A percentile compares a stretch with the other conserved stretches of the same genome.
Evolutionary conservation across 2,797 vertebrate species (phyloP).

Genomic region (Argyrosomus regius): DNA sequence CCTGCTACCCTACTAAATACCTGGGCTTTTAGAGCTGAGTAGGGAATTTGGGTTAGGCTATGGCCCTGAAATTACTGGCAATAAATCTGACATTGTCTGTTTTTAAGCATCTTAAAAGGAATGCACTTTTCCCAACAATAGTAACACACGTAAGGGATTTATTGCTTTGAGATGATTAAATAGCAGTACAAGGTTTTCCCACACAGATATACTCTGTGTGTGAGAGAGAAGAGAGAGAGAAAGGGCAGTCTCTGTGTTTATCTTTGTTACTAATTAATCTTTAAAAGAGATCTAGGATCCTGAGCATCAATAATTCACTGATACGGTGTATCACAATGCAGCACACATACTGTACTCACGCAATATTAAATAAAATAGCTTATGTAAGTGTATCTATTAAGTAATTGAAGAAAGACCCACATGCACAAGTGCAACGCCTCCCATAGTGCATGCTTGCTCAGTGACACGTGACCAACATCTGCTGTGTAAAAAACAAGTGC

Average conservation of each 20-base stretch:
- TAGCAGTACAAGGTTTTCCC: conserved; percentile 14
- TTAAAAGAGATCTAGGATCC: conserved; percentile 30
- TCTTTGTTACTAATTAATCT: conserved; percentile 40
- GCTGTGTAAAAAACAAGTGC: not conserved
- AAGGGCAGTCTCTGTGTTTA: conserved; percentile 18
- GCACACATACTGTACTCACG: conserved; percentile 15
- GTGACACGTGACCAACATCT: not conserved
- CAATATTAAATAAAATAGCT: not conserved
- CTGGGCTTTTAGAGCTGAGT: conserved; percentile 20
- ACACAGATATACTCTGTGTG: conserved; percentile 13
- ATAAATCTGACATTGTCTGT: conserved; percentile 45
- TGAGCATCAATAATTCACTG: conserved; percentile 60
- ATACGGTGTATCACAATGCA: conserved; percentile 22
- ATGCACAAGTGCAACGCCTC: not conserved
- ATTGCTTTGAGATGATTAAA: conserved; percentile 47
- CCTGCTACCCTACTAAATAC: conserved; percentile 15
- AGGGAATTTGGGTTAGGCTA: conserved; percentile 30
- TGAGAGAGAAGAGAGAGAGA: not conserved
- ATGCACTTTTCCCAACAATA: conserved; percentile 16
- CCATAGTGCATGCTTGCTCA: not conserved
- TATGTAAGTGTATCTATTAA: conserved; percentile 5
- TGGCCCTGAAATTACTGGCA: conserved; percentile 35
- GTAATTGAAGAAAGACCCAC: not conserved
- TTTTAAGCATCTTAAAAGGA: conserved; percentile 35
- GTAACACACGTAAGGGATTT: conserved; percentile 30